Evolutionary conservation across 2,888 invertebrate species (phyloP).

Genomic region (Cataglyphis livida): DNA sequence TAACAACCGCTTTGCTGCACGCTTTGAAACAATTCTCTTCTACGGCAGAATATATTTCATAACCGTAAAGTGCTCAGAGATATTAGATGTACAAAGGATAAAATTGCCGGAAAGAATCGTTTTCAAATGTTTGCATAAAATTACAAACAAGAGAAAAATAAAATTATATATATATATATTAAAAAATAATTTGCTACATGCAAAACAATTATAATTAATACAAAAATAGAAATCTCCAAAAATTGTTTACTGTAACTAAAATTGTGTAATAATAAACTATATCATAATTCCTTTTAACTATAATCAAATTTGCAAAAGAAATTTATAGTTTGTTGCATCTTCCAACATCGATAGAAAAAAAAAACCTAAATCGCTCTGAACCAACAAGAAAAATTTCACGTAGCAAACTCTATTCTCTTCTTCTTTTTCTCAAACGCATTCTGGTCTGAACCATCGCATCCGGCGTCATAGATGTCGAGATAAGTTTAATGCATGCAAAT

Average conservation of each 20-base stretch:
- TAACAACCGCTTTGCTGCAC: neutral
- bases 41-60: slow-evolving; percentile 23
- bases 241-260: neutral
- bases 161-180: slow-evolving; percentile 3
- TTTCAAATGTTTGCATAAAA: slow-evolving; percentile 14
- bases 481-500: slow-evolving; percentile 81
- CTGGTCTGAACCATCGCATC: slow-evolving; percentile 59
- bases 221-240: neutral
- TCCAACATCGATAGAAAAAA: neutral
- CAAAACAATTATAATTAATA: neutral
- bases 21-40: slow-evolving; percentile 4
- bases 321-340: neutral
- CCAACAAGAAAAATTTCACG: neutral
- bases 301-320: neutral
- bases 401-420: slow-evolving; percentile 7
- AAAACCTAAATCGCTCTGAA: neutral
- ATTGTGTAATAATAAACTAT: neutral
- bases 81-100: slow-evolving; percentile 11
- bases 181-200: neutral
- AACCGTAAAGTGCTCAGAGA: slow-evolving; percentile 5
- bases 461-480: slow-evolving; percentile 66
- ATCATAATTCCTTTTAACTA: neutral
- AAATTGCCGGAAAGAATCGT: neutral
- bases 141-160: neutral
- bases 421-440: slow-evolving; percentile 22